Evolutionary conservation across 2,113 vertebrate species (phyloP).

Genomic region (Podiceps cristatus): DNA sequence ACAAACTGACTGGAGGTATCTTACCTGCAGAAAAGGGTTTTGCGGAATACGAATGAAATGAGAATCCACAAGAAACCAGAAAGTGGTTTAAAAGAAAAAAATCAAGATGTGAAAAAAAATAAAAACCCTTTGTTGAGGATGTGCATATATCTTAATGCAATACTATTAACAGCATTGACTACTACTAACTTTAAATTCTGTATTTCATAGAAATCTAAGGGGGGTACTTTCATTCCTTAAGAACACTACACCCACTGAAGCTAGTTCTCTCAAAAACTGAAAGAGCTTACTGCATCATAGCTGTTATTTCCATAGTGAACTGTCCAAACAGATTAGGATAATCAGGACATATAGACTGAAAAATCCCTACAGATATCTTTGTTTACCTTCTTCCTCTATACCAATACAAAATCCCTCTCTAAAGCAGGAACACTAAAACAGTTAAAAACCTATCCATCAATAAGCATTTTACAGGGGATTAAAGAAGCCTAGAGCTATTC

Average conservation of each 20-base stretch:
- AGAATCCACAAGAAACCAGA: not conserved
- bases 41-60: not conserved
- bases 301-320: not conserved
- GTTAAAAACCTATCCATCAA: not conserved
- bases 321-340: not conserved
- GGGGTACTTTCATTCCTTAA: not conserved
- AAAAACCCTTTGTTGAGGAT: not conserved
- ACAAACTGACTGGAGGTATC: not conserved
- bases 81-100: not conserved
- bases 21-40: not conserved
- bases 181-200: not conserved
- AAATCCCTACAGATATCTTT: not conserved
- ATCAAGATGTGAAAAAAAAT: not conserved
- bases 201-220: not conserved
- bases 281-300: not conserved
- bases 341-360: not conserved
- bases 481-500: slow-evolving; percentile 8
- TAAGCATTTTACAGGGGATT: not conserved
- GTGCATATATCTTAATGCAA: not conserved
- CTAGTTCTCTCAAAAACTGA: not conserved
- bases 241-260: not conserved
- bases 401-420: not conserved
- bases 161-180: not conserved
- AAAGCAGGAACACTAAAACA: not conserved
- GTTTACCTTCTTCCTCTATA: not conserved